Evolutionary conservation across 2,888 invertebrate genomes (phyloP), one percentile per base, ranked within the genome.

Genomic region (Latrodectus hesperus): DNA sequence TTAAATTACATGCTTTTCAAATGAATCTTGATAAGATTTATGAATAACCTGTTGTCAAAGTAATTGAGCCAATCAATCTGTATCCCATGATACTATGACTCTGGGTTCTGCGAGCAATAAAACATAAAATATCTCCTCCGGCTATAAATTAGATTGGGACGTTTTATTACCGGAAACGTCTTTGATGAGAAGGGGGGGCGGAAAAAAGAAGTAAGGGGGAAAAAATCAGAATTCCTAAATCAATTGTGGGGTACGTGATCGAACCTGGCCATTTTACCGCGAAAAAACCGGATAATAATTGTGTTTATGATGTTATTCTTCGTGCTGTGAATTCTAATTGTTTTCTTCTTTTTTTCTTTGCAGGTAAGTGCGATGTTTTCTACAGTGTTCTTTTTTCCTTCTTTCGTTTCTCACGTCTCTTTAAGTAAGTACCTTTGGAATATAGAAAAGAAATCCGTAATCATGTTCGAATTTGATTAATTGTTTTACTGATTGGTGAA

Each of bases 331-430:
- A 53, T 74, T 26, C 65, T 81, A 67, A 80, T 65, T 38, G 9
- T 16, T 64, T 26, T 65, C 71, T 26, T 51, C 71, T 51, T 80
- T 80, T 55, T 51, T 80, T 49, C 60, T 72, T 80, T 72, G 11
- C 53, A 74, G 81, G 81, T 81, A 74, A 81, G 81, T 81, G 38
- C 22, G 12, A 22, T 71, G 71, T 9, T 26, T 74, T 17, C 8
- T 1, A 22, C 22, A 22, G 22, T 10, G n/a, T 10, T 52, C 76
- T 76, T 76, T 67, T 60, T 12, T 60, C n/a, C n/a, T 60, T 60
- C 14, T 60, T 60, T 5, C 4, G 10, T 38, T 60, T 11, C 60
- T n/a, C 60, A 60, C 60, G 60, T 12, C 6, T 12, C n/a, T 16
- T n/a, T 3, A 60, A 60, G 60, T 60, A 60, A 60, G 60, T 60